These are phyloP conservation scores for Thereva unica DNA, from an alignment of 2,888 invertebrate genomes.

Conservation along the genomic window DNA sequence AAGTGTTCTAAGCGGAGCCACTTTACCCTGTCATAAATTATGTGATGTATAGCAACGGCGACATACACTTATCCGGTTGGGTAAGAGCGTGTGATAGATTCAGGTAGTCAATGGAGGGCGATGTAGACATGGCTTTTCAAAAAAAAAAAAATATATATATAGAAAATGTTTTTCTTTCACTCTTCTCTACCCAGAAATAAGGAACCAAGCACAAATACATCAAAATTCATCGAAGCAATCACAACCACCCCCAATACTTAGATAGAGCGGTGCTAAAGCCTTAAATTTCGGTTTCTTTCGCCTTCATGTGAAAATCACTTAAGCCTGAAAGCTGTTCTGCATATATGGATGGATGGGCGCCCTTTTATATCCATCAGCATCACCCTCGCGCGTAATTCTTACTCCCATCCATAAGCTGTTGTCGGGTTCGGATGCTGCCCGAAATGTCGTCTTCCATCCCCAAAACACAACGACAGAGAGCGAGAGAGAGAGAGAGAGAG, in stretches of 20 bases:
- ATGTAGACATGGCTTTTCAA: not conserved
- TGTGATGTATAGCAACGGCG: slow-evolving; percentile 28
- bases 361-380: slow-evolving; percentile 1
- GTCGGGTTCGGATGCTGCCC: slow-evolving; percentile 28
- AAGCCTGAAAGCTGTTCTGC: slow-evolving; percentile 32
- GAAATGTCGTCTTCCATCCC: slow-evolving; percentile 17
- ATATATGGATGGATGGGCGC: slow-evolving; percentile 32
- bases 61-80: slow-evolving; percentile 23
- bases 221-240: slow-evolving; percentile 35
- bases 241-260: slow-evolving; percentile 22
- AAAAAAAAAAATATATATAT: not conserved
- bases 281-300: slow-evolving; percentile 29
- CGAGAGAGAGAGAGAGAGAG: slow-evolving; percentile 2
- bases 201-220: slow-evolving; percentile 21
- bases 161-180: slow-evolving; percentile 17
- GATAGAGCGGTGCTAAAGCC: slow-evolving; percentile 32
- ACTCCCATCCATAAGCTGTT: slow-evolving; percentile 14
- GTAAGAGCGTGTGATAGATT: slow-evolving; percentile 5
- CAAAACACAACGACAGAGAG: too few relatives aligned
- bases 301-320: slow-evolving; percentile 33
- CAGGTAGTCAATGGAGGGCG: slow-evolving; percentile 11
- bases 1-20: slow-evolving; percentile 35
- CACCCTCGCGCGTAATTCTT: slow-evolving; percentile 17
- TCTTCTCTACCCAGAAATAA: not conserved
- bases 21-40: slow-evolving; percentile 35